Conservation (phyloP, 2,797 vertebrate species). For the Dendrocincla tyrannina region DNA sequence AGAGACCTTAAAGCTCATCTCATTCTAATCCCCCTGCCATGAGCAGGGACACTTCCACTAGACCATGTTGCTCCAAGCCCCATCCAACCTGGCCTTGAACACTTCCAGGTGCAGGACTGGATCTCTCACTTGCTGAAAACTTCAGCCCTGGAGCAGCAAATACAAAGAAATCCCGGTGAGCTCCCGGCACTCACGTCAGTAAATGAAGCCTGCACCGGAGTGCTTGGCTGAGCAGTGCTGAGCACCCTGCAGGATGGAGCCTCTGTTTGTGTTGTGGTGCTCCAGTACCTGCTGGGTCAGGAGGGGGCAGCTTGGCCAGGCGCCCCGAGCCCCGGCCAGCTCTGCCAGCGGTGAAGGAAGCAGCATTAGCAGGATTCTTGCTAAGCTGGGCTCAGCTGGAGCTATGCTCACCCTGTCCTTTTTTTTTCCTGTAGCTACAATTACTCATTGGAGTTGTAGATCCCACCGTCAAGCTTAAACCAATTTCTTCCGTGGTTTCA, state of each 20-base stretch:
- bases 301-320: not conserved
- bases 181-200: not conserved
- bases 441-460: not conserved
- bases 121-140: not conserved
- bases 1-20: not conserved
- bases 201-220: not conserved
- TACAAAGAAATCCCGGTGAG: rapidly evolving
- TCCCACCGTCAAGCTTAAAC: not conserved
- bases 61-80: not conserved
- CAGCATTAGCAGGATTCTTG: constrained; percentile 33
- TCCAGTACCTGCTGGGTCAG: not conserved
- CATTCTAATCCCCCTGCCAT: not conserved
- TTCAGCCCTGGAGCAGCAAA: not conserved
- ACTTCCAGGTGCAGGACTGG: not conserved
- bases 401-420: not conserved
- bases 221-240: not conserved
- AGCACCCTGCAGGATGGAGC: not conserved
- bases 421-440: not conserved
- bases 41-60: not conserved
- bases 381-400: not conserved
- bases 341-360: not conserved
- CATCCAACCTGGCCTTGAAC: not conserved
- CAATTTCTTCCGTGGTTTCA: not conserved
- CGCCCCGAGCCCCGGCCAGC: rapidly evolving
- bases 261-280: not conserved